phyloP scores from a whole-genome alignment of 2,888 invertebrate genomes.

The Lissonota sp. region DNA sequence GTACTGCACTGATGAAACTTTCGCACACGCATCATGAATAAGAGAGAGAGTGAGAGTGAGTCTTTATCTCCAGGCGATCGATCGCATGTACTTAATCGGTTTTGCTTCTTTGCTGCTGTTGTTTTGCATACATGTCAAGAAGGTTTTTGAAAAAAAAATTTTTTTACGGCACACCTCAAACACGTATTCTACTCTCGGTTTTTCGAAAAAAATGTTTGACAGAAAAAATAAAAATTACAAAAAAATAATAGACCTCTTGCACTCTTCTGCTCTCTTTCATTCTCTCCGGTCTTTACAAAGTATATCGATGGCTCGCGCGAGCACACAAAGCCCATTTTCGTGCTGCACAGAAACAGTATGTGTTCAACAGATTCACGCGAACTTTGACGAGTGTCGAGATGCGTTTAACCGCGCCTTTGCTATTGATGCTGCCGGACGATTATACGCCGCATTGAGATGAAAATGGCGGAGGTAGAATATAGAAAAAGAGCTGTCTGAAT shows the following conservation, averaged over 20 bases:
- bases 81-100: slow-evolving; percentile 59
- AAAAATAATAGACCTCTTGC: too few relatives aligned
- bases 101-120: slow-evolving; percentile 22
- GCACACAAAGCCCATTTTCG: slow-evolving; percentile 5
- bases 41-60: background rate
- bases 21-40: too few relatives aligned
- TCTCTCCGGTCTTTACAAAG: slow-evolving; percentile 38
- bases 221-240: too few relatives aligned
- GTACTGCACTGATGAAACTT: background rate
- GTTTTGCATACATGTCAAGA: slow-evolving; percentile 29
- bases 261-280: background rate
- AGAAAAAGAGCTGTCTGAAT: slow-evolving; percentile 11
- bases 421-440: too few relatives aligned
- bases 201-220: slow-evolving; percentile 10
- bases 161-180: slow-evolving; percentile 24
- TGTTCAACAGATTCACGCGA: background rate
- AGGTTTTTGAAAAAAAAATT: slow-evolving; percentile 8
- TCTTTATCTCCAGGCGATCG: slow-evolving; percentile 45
- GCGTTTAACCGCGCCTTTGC: background rate
- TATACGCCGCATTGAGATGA: background rate
- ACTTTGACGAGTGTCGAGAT: slow-evolving; percentile 17
- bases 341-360: background rate
- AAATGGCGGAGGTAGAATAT: too few relatives aligned
- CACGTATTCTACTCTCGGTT: slow-evolving; percentile 20
- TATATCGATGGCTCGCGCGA: slow-evolving; percentile 46